A percentile compares a stretch with the other conserved stretches of the same genome.
These are phyloP conservation scores for Eupristina koningsbergeri DNA, from an alignment of 1,140 invertebrate species.

Conservation along the genomic window DNA sequence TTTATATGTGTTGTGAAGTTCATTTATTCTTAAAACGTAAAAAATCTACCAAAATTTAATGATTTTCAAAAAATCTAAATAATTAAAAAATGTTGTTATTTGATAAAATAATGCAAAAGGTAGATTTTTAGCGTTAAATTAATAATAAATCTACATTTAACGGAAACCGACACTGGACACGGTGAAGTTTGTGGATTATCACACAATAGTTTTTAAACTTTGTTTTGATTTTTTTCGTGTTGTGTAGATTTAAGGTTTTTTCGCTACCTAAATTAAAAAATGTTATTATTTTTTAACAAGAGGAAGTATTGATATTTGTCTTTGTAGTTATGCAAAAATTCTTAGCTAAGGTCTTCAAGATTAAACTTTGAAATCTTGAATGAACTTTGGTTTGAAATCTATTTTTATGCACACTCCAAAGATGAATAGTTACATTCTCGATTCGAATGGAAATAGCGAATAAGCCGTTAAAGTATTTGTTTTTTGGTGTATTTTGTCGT, in stretches of 20 bases:
- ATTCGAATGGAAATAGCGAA: neutral
- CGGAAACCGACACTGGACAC: neutral
- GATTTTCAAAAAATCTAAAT: too few species aligned
- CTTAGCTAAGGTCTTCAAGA: too few species aligned
- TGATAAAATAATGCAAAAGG: neutral
- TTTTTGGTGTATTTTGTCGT: neutral
- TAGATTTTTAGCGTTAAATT: neutral
- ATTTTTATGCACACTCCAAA: neutral
- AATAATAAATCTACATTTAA: neutral
- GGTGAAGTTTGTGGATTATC: neutral
- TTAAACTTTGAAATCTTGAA: neutral
- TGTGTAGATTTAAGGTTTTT: neutral
- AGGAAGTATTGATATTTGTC: neutral
- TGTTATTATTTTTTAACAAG: too few species aligned
- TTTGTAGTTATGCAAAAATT: too few species aligned
- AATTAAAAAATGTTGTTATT: too few species aligned
- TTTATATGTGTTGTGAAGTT: neutral
- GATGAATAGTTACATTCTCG: neutral
- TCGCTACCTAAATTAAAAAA: neutral
- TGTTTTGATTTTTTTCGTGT: neutral
- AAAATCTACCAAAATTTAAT: neutral
- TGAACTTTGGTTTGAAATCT: neutral
- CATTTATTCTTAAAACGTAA: neutral
- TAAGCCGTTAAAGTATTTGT: neutral
- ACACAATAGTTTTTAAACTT: neutral